Conservation (phyloP, 92 coral and sea anemone genomes). For the Paramuricea clavata region DNA sequence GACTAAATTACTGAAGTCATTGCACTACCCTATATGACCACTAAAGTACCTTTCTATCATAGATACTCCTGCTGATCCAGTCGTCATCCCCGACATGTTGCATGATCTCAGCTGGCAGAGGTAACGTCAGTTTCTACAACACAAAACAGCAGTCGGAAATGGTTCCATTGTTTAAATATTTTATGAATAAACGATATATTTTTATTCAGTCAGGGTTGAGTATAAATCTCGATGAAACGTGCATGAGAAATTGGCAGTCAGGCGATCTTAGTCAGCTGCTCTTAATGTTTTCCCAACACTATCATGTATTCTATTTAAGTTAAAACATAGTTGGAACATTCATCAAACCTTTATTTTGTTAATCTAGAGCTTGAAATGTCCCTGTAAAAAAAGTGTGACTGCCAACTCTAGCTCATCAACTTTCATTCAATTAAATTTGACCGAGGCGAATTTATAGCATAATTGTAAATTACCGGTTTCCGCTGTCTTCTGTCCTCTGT, state of each 20-base stretch:
- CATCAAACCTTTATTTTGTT: too few species aligned
- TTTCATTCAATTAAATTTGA: background rate
- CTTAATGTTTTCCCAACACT: too few species aligned
- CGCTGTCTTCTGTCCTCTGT: background rate
- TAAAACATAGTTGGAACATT: too few species aligned
- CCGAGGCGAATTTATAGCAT: background rate
- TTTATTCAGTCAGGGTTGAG: background rate
- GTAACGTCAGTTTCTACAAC: slow-evolving; percentile 12
- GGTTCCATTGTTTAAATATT: background rate
- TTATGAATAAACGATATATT: background rate
- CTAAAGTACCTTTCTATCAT: slow-evolving; percentile 11
- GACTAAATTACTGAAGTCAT: background rate
- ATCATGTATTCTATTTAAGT: too few species aligned
- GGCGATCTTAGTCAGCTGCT: too few species aligned
- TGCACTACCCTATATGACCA: background rate
- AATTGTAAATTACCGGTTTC: slow-evolving; percentile 7
- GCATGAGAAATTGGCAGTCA: background rate
- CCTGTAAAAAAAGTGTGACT: too few species aligned
- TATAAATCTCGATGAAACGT: background rate
- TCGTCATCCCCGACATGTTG: slow-evolving; percentile 27
- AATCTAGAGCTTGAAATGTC: too few species aligned
- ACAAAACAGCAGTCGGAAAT: background rate
- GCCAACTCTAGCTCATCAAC: too few species aligned
- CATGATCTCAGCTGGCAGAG: slow-evolving; percentile 27
- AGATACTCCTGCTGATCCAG: slow-evolving; percentile 40